Evolutionary conservation across 2,113 vertebrate genomes (phyloP).

Genomic region (Rhabdomys dilectus): DNA sequence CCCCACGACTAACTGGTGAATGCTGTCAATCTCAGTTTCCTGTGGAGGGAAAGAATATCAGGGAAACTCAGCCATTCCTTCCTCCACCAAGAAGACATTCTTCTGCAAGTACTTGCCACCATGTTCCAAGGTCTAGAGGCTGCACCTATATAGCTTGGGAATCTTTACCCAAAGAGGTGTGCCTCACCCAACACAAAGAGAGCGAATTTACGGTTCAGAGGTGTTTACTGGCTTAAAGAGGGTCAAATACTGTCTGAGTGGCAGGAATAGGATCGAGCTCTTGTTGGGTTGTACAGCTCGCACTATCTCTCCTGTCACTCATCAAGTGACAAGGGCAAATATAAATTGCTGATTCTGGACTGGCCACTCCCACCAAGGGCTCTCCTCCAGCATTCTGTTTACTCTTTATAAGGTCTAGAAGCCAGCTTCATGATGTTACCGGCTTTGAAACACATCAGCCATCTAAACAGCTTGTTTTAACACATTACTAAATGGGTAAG

Average conservation of each 20-base stretch:
- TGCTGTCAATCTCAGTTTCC: constrained; percentile 96
- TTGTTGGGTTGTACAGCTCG: rapidly evolving
- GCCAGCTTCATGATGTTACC: background rate
- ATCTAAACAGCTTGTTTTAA: background rate
- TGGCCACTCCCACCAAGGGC: background rate
- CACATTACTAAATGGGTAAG: background rate
- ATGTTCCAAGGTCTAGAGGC: background rate
- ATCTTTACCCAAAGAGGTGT: rapidly evolving
- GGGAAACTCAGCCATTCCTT: rapidly evolving
- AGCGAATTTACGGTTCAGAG: background rate
- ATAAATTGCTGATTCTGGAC: background rate
- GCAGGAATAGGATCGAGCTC: background rate
- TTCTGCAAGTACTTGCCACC: rapidly evolving
- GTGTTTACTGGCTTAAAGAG: background rate
- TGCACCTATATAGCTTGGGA: rapidly evolving
- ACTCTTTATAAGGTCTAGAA: background rate
- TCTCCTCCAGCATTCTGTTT: no score
- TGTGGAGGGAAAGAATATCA: constrained; percentile 76
- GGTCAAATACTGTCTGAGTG: background rate
- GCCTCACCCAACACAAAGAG: background rate
- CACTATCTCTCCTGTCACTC: background rate
- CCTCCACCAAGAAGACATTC: rapidly evolving
- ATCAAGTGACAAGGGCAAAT: background rate
- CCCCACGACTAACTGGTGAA: constrained; percentile 97
- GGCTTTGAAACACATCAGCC: background rate